Percentiles rank a stretch among this genome's conserved stretches.
Conservation (phyloP, 1,140 invertebrate genomes). For the Ladona fulva region DNA sequence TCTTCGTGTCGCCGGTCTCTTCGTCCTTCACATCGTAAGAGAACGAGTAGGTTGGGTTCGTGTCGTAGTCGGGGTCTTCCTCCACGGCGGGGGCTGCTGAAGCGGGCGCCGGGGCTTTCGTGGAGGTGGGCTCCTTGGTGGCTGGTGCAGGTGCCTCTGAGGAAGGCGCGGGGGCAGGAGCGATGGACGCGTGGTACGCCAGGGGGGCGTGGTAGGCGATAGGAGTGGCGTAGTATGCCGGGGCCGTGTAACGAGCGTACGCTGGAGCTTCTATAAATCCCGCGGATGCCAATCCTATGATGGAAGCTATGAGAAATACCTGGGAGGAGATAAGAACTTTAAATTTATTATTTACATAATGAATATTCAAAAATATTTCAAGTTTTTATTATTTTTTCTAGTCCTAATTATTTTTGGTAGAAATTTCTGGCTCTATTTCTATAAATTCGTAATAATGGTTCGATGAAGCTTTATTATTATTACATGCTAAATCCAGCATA, state of each 20-base stretch:
- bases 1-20: constrained; percentile 22
- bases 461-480: too few species aligned
- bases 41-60: not conserved
- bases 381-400: too few species aligned
- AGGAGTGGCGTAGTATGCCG: not conserved
- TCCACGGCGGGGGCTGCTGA: not conserved
- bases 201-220: not conserved
- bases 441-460: too few species aligned
- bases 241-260: not conserved
- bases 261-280: not conserved
- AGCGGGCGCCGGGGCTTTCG: not conserved
- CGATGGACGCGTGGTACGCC: not conserved
- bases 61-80: not conserved
- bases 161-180: not conserved
- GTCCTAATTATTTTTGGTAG: too few species aligned
- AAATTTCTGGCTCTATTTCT: too few species aligned
- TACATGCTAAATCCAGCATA: too few species aligned
- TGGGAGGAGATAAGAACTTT: not conserved
- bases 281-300: not conserved
- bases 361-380: too few species aligned
- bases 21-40: constrained; percentile 12
- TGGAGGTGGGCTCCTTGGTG: too few species aligned
- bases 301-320: not conserved
- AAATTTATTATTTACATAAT: too few species aligned
- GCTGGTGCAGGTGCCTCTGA: not conserved